Percentiles rank a stretch among this genome's conserved stretches.
These are phyloP conservation scores for Dendrolimus pini DNA, from an alignment of 2,888 invertebrate genomes.

Conservation along the genomic window DNA sequence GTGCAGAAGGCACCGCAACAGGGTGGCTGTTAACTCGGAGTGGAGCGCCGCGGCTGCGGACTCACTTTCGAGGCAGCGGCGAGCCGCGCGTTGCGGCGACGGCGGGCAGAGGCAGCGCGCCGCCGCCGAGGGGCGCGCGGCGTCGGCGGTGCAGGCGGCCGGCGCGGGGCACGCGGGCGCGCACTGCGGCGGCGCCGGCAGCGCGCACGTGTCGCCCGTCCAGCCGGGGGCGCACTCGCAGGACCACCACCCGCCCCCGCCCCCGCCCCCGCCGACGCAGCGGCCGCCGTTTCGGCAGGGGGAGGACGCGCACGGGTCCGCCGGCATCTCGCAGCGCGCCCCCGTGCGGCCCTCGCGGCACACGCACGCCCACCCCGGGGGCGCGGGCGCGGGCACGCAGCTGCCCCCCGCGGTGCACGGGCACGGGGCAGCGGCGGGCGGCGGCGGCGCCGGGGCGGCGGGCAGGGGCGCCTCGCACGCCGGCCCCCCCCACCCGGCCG, in stretches of 20 bases:
- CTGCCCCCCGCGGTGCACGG: constrained; percentile 80
- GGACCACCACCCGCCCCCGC: constrained; percentile 91
- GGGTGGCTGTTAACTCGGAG: too few relatives aligned
- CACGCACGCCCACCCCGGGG: constrained; percentile 83
- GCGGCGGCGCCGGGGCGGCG: constrained; percentile 15
- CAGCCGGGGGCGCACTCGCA: constrained; percentile 92
- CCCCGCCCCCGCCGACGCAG: constrained; percentile 85
- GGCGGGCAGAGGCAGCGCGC: constrained; percentile 82
- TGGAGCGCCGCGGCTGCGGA: constrained; percentile 9
- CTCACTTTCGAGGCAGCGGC: constrained; percentile 87
- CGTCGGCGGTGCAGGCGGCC: constrained; percentile 74
- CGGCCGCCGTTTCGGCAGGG: constrained; percentile 93
- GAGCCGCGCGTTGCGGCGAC: constrained; percentile 72
- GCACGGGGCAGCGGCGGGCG: constrained; percentile 65
- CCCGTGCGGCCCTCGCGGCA: constrained; percentile 92
- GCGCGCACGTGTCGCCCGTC: constrained; percentile 86
- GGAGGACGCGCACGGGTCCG: constrained; percentile 81
- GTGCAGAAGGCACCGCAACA: too few relatives aligned
- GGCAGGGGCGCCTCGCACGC: constrained; percentile 26
- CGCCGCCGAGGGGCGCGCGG: constrained; percentile 67
- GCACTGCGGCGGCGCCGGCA: constrained; percentile 79
- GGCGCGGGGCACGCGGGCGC: constrained; percentile 52
- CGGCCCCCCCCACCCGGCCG: constrained; percentile 80
- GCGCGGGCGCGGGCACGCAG: constrained; percentile 77
- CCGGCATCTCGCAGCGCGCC: constrained; percentile 80